Evolutionary conservation across 2,113 vertebrate genomes (phyloP).

Genomic region (Poecile atricapillus): DNA sequence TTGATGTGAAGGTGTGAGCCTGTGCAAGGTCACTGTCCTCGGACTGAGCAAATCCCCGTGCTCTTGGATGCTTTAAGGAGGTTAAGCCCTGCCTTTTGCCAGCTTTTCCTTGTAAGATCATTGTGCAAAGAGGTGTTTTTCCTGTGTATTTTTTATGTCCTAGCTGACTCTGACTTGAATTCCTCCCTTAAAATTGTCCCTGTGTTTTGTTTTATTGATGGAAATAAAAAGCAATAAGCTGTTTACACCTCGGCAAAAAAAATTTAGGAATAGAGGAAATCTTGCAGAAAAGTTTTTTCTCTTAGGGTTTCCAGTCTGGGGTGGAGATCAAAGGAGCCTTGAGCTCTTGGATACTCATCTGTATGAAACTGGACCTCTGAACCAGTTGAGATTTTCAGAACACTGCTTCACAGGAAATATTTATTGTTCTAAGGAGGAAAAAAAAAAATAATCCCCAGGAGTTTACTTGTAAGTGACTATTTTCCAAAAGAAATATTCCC

Average conservation of each 20-base stretch:
- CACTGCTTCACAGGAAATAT: background rate
- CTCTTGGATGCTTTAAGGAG: background rate
- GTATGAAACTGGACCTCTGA: background rate
- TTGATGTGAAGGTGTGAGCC: background rate
- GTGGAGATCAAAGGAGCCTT: slow-evolving; percentile 8
- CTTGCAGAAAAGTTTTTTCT: background rate
- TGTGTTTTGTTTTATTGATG: background rate
- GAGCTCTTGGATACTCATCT: background rate
- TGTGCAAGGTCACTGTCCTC: background rate
- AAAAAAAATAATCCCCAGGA: background rate
- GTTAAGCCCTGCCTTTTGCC: background rate
- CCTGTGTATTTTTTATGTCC: rapidly evolving
- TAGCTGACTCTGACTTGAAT: background rate
- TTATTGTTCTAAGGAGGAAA: background rate
- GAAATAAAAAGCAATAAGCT: background rate
- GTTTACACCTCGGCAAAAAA: background rate
- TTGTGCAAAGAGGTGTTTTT: background rate
- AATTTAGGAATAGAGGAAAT: background rate
- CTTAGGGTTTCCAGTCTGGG: background rate
- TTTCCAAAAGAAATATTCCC: background rate
- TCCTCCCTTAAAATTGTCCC: background rate
- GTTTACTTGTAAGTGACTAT: background rate
- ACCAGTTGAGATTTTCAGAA: background rate
- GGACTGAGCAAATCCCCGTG: background rate
- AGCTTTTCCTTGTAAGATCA: background rate